These are phyloP conservation scores for Diarsia dahlii DNA, from an alignment of 2,888 invertebrate species.

Conservation along the genomic window DNA sequence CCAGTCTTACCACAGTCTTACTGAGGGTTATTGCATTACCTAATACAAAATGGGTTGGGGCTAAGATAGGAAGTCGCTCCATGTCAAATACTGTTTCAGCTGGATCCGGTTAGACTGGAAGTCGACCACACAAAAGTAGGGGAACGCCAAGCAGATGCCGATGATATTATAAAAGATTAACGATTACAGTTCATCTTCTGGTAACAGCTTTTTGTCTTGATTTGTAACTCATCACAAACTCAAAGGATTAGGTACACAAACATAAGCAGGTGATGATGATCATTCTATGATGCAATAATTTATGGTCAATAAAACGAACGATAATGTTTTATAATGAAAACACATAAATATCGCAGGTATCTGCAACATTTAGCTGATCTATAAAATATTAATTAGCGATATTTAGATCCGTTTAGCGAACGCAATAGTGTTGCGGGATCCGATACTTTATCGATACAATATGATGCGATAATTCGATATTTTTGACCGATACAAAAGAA, in stretches of 20 bases:
- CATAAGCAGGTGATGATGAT: constrained; percentile 4
- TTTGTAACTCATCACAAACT: neutral
- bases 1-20: too few species aligned
- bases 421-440: neutral
- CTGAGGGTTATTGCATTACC: too few species aligned
- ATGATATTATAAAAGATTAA: too few species aligned
- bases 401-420: constrained; percentile 44
- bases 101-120: too few species aligned
- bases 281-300: constrained; percentile 9
- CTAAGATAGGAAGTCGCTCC: too few species aligned
- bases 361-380: constrained; percentile 48
- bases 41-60: too few species aligned
- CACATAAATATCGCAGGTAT: constrained; percentile 54
- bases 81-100: too few species aligned
- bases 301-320: constrained; percentile 30
- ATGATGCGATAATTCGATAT: neutral
- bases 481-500: too few species aligned
- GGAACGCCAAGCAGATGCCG: too few species aligned
- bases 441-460: neutral
- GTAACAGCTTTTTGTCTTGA: neutral
- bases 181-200: too few species aligned
- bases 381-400: constrained; percentile 64
- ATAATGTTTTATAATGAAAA: constrained; percentile 33
- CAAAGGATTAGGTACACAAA: neutral
- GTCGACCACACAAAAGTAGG: too few species aligned